Conservation (phyloP, 2,797 vertebrate species). For the Phalloptychus januarius region DNA sequence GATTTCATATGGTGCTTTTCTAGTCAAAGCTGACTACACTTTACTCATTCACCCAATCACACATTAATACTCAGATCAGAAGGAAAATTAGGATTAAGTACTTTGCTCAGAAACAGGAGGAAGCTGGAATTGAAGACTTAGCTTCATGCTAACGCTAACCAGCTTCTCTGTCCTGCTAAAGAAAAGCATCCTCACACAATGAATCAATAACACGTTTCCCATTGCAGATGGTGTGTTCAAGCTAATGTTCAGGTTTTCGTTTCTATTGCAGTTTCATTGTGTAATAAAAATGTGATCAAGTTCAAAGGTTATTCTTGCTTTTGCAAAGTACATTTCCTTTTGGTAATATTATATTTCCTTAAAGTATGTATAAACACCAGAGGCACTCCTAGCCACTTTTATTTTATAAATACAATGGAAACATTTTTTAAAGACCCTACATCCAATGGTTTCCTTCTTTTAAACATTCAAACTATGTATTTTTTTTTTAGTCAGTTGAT, state of each 20-base stretch:
- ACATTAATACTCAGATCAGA: too few relatives aligned
- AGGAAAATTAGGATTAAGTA: too few relatives aligned
- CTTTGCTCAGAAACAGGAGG: too few relatives aligned
- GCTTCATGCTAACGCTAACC: background rate
- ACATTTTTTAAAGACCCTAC: background rate
- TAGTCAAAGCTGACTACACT: too few relatives aligned
- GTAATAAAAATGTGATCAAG: background rate
- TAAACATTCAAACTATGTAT: background rate
- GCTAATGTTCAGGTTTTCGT: background rate
- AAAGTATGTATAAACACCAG: background rate
- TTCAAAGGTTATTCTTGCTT: background rate
- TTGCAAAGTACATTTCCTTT: background rate
- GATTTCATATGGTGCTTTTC: too few relatives aligned
- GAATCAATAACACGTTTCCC: background rate
- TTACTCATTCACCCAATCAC: too few relatives aligned
- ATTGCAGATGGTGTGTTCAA: background rate
- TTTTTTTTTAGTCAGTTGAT: background rate
- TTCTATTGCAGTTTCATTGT: background rate
- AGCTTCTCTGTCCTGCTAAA: background rate
- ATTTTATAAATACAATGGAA: background rate
- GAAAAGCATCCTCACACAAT: background rate
- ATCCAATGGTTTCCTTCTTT: background rate
- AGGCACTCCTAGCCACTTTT: background rate
- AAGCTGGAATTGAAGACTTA: too few relatives aligned
- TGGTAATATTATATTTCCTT: background rate